Evolutionary conservation across 2,797 vertebrate genomes (phyloP), one percentile per base, ranked within the genome.

Genomic region (Caiman crocodilus): DNA sequence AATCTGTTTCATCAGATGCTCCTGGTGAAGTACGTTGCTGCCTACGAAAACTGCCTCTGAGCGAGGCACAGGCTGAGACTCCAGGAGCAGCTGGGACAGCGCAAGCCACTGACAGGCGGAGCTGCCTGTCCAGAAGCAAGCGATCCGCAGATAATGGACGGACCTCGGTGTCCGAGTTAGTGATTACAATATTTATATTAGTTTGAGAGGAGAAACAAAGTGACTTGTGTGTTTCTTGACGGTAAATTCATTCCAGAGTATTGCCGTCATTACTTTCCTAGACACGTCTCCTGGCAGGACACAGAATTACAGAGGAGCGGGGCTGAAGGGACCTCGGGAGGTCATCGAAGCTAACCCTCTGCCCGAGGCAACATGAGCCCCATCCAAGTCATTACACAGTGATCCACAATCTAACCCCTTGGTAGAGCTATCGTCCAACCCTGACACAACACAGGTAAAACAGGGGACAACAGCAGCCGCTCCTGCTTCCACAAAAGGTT

Each of bases 211-310:
- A 61, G 58, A 17, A 95, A 95, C 90, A 79, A 94, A 94, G 15
- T 69, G 75, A 84, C 59, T 92, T 92, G 86, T 94, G 92, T 69
- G 64, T 90, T 95, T 94, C 87, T 12, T 75, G 92, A 94, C 85
- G 82, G 90, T 80, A 95, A 93, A 94, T 90, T 94, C 92, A 90
- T 82, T 92, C 91, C 88, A 92, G 94, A 96, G 93, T 91, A 96
- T 93, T 90, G 82, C 83, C 5, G 2, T 83, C 76, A 1, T 2
- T 55, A 78, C 84, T 83, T 90, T 89, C 91, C 88, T 89, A 86
- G 94, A 95, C 92, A 96, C 95, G 91, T 91, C 90, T 96, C 95
- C 81, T 87, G 89, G 83, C 81, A 94, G 14, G 6, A 56, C 0
- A 28, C 90, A 50, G 42, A 50, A 50, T 10, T 50, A 10, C 42